Evolutionary conservation across 2,797 vertebrate genomes (phyloP).

Genomic region (Myotis pilosus): DNA sequence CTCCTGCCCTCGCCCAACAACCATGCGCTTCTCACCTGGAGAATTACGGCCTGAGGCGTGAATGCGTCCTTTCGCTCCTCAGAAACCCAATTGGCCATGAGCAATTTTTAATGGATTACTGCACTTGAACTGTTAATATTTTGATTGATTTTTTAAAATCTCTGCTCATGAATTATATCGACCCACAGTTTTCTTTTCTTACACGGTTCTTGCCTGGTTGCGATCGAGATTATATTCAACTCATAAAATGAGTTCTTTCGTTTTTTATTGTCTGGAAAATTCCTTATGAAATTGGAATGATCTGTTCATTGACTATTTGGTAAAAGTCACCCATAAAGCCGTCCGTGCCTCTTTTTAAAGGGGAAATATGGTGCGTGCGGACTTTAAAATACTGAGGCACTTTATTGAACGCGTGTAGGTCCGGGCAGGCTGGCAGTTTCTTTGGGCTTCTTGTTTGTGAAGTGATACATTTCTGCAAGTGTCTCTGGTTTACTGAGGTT

Average conservation of each 20-base stretch:
- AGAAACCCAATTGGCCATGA: background rate
- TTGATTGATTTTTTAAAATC: slow-evolving; percentile 34
- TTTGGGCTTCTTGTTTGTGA: background rate
- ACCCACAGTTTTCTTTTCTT: background rate
- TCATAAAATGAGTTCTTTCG: slow-evolving; percentile 41
- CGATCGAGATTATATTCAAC: background rate
- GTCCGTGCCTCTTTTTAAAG: background rate
- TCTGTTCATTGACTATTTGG: background rate
- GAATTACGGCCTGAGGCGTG: background rate
- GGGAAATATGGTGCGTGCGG: background rate
- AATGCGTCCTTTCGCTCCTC: background rate
- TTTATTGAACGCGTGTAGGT: background rate
- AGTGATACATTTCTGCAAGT: background rate
- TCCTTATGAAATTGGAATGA: slow-evolving; percentile 2
- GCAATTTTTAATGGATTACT: background rate
- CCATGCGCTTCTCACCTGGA: background rate
- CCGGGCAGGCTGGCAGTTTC: background rate
- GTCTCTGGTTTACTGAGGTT: background rate
- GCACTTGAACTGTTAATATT: slow-evolving; percentile 39
- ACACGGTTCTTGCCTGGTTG: background rate
- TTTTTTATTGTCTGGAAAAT: slow-evolving; percentile 62
- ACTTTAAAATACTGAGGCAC: rapidly evolving
- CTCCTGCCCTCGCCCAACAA: background rate
- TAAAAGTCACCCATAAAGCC: slow-evolving; percentile 17
- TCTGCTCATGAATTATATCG: slow-evolving; percentile 19